Evolutionary conservation across 2,113 vertebrate genomes (phyloP).

Genomic region (Mustela lutreola): DNA sequence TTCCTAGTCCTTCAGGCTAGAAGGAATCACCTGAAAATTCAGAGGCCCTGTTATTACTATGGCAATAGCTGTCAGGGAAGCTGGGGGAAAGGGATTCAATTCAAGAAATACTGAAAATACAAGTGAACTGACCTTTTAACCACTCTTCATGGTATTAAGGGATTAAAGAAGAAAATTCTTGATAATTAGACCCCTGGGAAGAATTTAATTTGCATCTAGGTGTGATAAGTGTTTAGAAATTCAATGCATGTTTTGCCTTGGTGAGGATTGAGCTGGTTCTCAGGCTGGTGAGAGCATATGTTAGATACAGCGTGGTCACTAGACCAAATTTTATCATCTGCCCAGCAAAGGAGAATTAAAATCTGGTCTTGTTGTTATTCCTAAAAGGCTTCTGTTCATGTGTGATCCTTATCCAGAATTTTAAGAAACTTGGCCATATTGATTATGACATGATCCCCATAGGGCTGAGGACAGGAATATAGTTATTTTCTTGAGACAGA

Average conservation of each 20-base stretch:
- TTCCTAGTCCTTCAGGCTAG: not conserved
- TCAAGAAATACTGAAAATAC: constrained; percentile 68
- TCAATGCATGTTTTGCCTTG: not conserved
- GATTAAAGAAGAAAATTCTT: constrained; percentile 61
- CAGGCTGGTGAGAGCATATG: not conserved
- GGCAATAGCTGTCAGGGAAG: not conserved
- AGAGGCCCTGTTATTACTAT: not conserved
- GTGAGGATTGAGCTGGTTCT: not conserved
- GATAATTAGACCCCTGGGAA: constrained; percentile 59
- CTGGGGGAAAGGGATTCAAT: not conserved
- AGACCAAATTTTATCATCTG: not conserved
- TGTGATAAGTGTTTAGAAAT: constrained; percentile 51
- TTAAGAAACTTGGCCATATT: not conserved
- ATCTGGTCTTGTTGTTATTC: not conserved
- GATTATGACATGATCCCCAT: not conserved
- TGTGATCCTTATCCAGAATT: not conserved
- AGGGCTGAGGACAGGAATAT: not conserved
- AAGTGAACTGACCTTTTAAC: constrained; percentile 70
- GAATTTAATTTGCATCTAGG: constrained; percentile 70
- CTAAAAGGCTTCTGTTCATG: not conserved
- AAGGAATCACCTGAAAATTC: not conserved
- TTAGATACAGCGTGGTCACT: not conserved
- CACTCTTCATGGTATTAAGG: constrained; percentile 48
- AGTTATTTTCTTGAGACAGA: constrained; percentile 15
- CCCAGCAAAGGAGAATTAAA: not conserved